phyloP scores from a whole-genome alignment of 2,797 vertebrate genomes.

The Cossypha heuglini region DNA sequence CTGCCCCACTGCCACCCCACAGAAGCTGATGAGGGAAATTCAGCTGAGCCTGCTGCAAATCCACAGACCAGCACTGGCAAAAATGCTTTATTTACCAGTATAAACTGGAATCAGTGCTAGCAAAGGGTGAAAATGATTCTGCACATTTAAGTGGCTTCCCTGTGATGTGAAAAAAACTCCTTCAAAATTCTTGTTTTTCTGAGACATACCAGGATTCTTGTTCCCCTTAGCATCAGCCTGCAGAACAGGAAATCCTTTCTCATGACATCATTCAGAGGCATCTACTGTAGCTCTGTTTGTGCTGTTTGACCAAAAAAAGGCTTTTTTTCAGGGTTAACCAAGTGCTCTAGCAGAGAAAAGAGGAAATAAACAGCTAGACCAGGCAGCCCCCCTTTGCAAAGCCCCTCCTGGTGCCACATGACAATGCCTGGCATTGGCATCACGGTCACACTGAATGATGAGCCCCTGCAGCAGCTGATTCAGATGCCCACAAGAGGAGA shows the following conservation, averaged over 20 bases:
- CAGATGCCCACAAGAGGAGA: background rate
- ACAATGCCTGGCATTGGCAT: background rate
- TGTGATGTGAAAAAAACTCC: background rate
- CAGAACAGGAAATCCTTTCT: background rate
- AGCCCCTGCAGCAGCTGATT: background rate
- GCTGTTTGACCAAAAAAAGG: background rate
- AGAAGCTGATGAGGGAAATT: background rate
- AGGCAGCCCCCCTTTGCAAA: background rate
- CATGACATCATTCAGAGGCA: background rate
- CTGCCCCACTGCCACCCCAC: background rate
- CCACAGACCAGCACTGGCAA: fast-evolving
- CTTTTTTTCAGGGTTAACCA: background rate
- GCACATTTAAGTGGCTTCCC: background rate
- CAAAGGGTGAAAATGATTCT: background rate
- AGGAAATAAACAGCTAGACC: background rate
- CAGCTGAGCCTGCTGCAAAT: background rate
- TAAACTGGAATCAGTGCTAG: background rate
- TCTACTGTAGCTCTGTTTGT: background rate
- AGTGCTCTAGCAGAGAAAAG: background rate
- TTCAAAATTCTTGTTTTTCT: background rate
- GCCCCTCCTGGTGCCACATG: background rate
- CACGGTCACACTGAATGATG: fast-evolving
- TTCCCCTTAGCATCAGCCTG: background rate
- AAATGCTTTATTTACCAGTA: fast-evolving
- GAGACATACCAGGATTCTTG: background rate